Base-by-base conservation (phyloP, 2,113 vertebrate species). In the Grammomys surdaster region DNA sequence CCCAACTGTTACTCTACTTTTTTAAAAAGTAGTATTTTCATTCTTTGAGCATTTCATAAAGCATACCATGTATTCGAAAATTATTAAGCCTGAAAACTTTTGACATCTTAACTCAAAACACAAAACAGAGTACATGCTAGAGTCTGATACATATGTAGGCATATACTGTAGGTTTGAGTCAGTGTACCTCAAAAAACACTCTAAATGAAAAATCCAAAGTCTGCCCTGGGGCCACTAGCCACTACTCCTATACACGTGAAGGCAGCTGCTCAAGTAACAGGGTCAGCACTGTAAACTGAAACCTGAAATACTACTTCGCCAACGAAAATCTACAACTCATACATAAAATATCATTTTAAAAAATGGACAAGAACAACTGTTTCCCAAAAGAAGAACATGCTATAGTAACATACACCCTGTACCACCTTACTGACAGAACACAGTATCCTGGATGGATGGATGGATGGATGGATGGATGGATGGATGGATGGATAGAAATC, bases 51-150 rank as follows among this genome's bases (percentile, higher is more conserved):
- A 10, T 65, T 63, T 65, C 40, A 63, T 43, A 85, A 65, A 17
- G 40, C 8, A 43, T 65, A 63, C 26, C 24, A 63, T 9, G 26
- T 43, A 86, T 67, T 67, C 20, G 16, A 81, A 73, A 90, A 89
- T 73, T 51, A 94, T 24, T 69, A 69, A 90, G 28, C 3, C 75
- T 93, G 48, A 89, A 95, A 67, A 89, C 16, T 72, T 76, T 78
- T 94, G 48, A 89, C 20, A 86, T 95, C 84, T 93, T 56, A 90
- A 95, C 16, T 93, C 31, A 96, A 91, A 97, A 65, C 65, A 95
- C 5, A 95, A 95, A 95, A 78, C 14, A 86, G 75, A 95, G 80
- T 58, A 91, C 36, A 95, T 48, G 95, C 78, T 84, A 90, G 89
- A 93, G 93, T 51, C 31, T 88, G 51, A 90, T 82, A 5, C 16